phyloP scores from a whole-genome alignment of 2,888 invertebrate genomes.

The Boloria selene region DNA sequence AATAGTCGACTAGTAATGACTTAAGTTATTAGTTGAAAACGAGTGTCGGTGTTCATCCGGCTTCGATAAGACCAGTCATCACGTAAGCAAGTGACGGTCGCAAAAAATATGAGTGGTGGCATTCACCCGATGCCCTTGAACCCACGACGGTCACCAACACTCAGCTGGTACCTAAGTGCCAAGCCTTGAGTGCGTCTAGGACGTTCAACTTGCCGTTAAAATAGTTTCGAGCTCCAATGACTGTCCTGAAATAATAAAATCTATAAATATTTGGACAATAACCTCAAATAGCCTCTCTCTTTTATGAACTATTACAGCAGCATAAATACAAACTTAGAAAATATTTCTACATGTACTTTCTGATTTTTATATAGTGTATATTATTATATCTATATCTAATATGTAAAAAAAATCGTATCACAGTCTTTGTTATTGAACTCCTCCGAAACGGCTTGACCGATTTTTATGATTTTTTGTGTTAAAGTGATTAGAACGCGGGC shows the following conservation, averaged over 20 bases:
- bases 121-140: slow-evolving; percentile 80
- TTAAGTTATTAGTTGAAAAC: slow-evolving; percentile 52
- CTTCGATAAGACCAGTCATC: slow-evolving; percentile 64
- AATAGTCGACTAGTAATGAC: slow-evolving; percentile 23
- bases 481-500: too few species aligned
- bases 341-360: too few species aligned
- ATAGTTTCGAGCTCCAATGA: slow-evolving; percentile 45
- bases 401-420: too few species aligned
- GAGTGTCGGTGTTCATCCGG: slow-evolving; percentile 64
- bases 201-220: slow-evolving; percentile 67
- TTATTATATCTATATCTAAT: too few species aligned
- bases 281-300: neutral
- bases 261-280: slow-evolving; percentile 22
- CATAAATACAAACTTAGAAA: too few species aligned
- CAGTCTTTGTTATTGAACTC: too few species aligned
- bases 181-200: slow-evolving; percentile 72
- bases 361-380: too few species aligned
- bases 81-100: slow-evolving; percentile 58
- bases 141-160: slow-evolving; percentile 67
- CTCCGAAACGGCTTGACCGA: too few species aligned
- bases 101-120: slow-evolving; percentile 75
- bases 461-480: too few species aligned
- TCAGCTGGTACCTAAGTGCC: slow-evolving; percentile 68
- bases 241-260: slow-evolving; percentile 36
- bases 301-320: too few species aligned